phyloP scores from a whole-genome alignment of 2,113 vertebrate genomes.

The Tychaedon coryphoeus region DNA sequence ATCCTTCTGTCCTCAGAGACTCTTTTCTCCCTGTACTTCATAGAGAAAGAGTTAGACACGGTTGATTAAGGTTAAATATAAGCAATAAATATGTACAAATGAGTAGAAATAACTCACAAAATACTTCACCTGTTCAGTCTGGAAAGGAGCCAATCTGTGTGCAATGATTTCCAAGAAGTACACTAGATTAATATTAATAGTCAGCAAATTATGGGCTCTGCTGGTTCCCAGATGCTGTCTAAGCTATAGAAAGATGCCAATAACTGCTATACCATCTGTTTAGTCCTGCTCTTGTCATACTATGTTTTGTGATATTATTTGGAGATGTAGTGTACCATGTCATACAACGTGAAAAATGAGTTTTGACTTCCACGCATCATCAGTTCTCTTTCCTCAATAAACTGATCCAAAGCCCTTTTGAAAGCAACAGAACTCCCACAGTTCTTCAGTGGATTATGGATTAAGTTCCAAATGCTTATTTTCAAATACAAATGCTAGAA shows the following conservation, averaged over 20 bases:
- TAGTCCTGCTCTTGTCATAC: conserved; percentile 35
- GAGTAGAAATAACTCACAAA: background rate
- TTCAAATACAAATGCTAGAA: background rate
- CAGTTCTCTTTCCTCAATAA: background rate
- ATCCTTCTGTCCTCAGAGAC: background rate
- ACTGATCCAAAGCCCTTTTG: background rate
- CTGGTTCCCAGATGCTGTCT: conserved; percentile 42
- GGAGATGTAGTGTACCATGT: background rate
- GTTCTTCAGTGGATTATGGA: background rate
- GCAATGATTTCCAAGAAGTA: conserved; percentile 2
- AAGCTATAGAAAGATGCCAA: background rate
- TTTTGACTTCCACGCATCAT: background rate
- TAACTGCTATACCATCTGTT: conserved; percentile 54
- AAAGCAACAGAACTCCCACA: background rate
- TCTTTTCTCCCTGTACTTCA: background rate
- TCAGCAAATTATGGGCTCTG: conserved; percentile 18
- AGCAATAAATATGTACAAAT: background rate
- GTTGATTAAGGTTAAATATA: background rate
- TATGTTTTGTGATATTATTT: conserved; percentile 43
- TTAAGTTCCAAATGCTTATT: conserved; percentile 1
- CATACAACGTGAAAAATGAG: background rate
- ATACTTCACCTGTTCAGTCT: background rate
- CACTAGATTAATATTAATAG: conserved; percentile 4
- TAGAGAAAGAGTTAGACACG: background rate
- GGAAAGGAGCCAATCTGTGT: background rate